These are phyloP conservation scores for Takifugu bimaculatus DNA, from an alignment of 2,113 vertebrate genomes.

Conservation along the genomic window DNA sequence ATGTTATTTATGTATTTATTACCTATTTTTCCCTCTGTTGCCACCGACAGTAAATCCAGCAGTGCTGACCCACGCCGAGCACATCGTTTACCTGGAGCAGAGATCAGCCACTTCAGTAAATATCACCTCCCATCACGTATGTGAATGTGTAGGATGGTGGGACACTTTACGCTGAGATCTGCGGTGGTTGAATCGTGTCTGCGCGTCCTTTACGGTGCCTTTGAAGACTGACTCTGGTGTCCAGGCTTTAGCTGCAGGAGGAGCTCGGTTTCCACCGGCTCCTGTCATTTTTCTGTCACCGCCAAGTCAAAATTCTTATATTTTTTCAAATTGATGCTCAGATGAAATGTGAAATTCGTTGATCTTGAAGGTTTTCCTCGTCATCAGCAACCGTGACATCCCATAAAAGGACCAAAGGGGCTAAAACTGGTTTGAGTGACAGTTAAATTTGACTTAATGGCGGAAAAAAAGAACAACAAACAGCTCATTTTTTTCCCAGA, in stretches of 20 bases:
- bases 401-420: background rate
- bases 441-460: background rate
- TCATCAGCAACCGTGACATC: background rate
- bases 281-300: too few relatives aligned
- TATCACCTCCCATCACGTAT: constrained; percentile 23
- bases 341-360: too few relatives aligned
- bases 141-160: constrained; percentile 63
- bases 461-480: background rate
- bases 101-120: constrained; percentile 23
- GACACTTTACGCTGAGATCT: constrained; percentile 68
- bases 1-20: constrained; percentile 70
- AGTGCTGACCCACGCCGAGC: constrained; percentile 45
- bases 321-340: too few relatives aligned
- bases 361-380: too few relatives aligned
- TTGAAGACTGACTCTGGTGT: constrained; percentile 64
- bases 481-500: background rate
- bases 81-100: constrained; percentile 34
- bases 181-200: constrained; percentile 54
- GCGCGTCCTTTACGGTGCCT: constrained; percentile 77
- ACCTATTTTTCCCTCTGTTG: constrained; percentile 34
- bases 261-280: constrained; percentile 28
- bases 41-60: constrained; percentile 24
- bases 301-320: too few relatives aligned
- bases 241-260: constrained; percentile 44
- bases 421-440: background rate